Base-by-base conservation (phyloP, 1,140 invertebrate genomes). In the Tetramorium parvispinum region DNA sequence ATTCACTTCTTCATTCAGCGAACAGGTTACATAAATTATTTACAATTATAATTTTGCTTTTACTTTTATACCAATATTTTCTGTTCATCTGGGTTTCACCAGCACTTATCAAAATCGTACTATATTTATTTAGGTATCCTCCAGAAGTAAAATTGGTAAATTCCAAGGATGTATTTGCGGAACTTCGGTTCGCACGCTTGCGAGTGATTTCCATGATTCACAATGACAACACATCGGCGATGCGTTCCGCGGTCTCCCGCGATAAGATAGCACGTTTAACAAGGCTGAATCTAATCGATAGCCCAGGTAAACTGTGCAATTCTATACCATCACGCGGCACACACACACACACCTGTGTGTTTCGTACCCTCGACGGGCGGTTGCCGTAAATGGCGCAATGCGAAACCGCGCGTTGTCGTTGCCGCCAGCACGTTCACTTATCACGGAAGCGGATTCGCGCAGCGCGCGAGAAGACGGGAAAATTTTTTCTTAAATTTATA, bases 251-350 rank as follows among this genome's bases (percentile, higher is more conserved):
- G 79, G 32, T 27, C 53, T 49, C 27, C 18, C n/a, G 18, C 53
- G 79, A 83, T 83, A 83, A 83, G 79, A 83, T 83, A 83, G 40
- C 68, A 40, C 79, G 27, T 83, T 83, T 83, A 83, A 83, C 79
- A 83, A 83, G 68, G 79, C 53, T 83, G 79, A 73, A 59, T 83
- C 40, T 83, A 83, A 83, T 83, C 79, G 79, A 83, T 83, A 75
- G 79, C 40, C 43, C 40, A 75, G 53, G 53, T 75, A 75, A 83
- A 75, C 51, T 46, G 79, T 68, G 49, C 61, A 70, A 53, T 43
- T 68, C 61, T 2, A 68, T 27, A 70, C 63, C n/a, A 79, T 13
- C 53, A 55, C 16, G 73, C 76, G 18, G 11, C 40, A 16, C 24
- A 40, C 77, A 61, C 24, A 13, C 55, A 27, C 40, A 53, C 77